Conservation (phyloP, 1,140 invertebrate species). For the Drosophila tristis region DNA sequence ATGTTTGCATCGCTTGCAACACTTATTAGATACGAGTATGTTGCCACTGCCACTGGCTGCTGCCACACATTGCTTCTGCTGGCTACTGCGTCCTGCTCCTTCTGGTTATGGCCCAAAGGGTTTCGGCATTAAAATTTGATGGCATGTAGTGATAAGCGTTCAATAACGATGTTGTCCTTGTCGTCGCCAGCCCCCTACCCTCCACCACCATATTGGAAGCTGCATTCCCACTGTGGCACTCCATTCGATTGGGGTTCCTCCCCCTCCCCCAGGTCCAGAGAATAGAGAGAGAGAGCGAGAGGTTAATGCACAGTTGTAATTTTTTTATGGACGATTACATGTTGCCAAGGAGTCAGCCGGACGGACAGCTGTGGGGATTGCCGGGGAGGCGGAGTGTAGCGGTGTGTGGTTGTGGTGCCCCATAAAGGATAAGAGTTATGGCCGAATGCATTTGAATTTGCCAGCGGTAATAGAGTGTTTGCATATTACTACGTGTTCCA, state of each 20-base stretch:
- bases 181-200: slow-evolving; percentile 35
- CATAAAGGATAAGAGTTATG: slow-evolving; percentile 81
- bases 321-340: slow-evolving; percentile 81
- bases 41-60: no score
- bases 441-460: slow-evolving; percentile 78
- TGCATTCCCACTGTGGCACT: slow-evolving; percentile 13
- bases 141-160: slow-evolving; percentile 81
- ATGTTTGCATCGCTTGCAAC: slow-evolving; percentile 82
- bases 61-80: slow-evolving; percentile 5
- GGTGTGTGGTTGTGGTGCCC: slow-evolving; percentile 29
- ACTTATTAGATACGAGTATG: slow-evolving; percentile 66
- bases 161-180: slow-evolving; percentile 68
- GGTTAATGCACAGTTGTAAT: slow-evolving; percentile 81
- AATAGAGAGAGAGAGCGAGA: slow-evolving; percentile 27
- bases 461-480: slow-evolving; percentile 57
- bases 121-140: slow-evolving; percentile 81
- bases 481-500: slow-evolving; percentile 18
- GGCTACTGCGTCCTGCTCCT: no score
- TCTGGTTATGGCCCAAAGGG: slow-evolving; percentile 54
- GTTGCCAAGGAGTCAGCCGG: slow-evolving; percentile 66
- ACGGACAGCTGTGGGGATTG: background rate
- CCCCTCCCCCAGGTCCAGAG: no score
- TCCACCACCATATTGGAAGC: slow-evolving; percentile 9
- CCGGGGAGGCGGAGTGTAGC: background rate
- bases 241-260: slow-evolving; percentile 54